Evolutionary conservation across 2,888 invertebrate genomes (phyloP).

Genomic region (Anthrax anthrax): DNA sequence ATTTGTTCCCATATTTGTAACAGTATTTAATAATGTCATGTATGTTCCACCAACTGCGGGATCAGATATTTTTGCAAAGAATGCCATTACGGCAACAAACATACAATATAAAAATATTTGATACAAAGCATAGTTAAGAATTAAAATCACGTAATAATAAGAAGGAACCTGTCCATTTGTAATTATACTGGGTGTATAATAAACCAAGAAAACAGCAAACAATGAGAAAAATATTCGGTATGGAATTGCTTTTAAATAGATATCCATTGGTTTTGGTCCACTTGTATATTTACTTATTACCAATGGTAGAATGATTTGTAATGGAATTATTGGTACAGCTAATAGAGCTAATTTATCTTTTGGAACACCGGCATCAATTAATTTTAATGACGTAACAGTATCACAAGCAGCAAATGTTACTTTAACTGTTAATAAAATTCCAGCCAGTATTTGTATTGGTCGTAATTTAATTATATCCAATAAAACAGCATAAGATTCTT

Average conservation of each 20-base stretch:
- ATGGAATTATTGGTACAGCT: slow-evolving; percentile 83
- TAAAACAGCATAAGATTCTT: slow-evolving; percentile 69
- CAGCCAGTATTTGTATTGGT: slow-evolving; percentile 60
- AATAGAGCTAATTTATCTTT: slow-evolving; percentile 87
- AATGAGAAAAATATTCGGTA: slow-evolving; percentile 74
- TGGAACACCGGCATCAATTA: slow-evolving; percentile 92
- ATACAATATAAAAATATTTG: slow-evolving; percentile 91
- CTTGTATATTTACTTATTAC: slow-evolving; percentile 59
- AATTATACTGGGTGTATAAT: slow-evolving; percentile 64
- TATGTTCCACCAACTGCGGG: slow-evolving; percentile 96
- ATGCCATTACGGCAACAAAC: slow-evolving; percentile 97
- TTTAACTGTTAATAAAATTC: slow-evolving; percentile 80
- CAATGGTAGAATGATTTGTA: slow-evolving; percentile 86
- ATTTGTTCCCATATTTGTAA: slow-evolving; percentile 93
- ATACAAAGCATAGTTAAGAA: slow-evolving; percentile 74
- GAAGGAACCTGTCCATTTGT: slow-evolving; percentile 48
- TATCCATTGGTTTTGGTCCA: slow-evolving; percentile 75
- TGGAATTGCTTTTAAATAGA: slow-evolving; percentile 82
- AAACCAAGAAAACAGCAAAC: slow-evolving; percentile 70
- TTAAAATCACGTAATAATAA: slow-evolving; percentile 61
- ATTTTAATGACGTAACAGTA: slow-evolving; percentile 83
- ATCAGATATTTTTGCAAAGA: slow-evolving; percentile 94
- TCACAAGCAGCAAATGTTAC: slow-evolving; percentile 92
- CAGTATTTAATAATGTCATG: slow-evolving; percentile 95
- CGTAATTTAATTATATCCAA: slow-evolving; percentile 71